Conservation (phyloP, 1,140 invertebrate species). For the Apis florea region DNA sequence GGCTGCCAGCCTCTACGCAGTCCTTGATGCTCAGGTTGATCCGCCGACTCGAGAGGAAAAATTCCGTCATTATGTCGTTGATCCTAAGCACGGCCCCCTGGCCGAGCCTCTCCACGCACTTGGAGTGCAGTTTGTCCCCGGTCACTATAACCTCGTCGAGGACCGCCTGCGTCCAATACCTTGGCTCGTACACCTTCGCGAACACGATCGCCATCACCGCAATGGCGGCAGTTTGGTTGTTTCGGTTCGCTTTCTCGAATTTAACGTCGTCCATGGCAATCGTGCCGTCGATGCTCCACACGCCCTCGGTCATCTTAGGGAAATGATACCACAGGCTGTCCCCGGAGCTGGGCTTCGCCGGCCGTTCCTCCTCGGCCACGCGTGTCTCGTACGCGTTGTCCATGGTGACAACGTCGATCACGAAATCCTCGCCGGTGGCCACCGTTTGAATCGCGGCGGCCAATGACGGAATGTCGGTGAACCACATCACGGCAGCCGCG, state of each 20-base stretch:
- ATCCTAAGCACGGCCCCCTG: slow-evolving; percentile 34
- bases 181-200: slow-evolving; percentile 71
- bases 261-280: slow-evolving; percentile 53
- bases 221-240: slow-evolving; percentile 67
- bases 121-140: slow-evolving; percentile 71
- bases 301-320: slow-evolving; percentile 60
- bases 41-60: slow-evolving; percentile 71
- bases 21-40: slow-evolving; percentile 71
- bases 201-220: slow-evolving; percentile 71
- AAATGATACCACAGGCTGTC: slow-evolving; percentile 72
- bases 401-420: slow-evolving; percentile 67
- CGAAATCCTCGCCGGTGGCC: slow-evolving; percentile 45
- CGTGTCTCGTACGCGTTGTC: slow-evolving; percentile 64
- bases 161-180: slow-evolving; percentile 64
- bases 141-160: slow-evolving; percentile 71
- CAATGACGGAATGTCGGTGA: slow-evolving; percentile 61
- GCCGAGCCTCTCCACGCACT: slow-evolving; percentile 61
- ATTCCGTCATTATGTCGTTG: slow-evolving; percentile 72
- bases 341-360: slow-evolving; percentile 45
- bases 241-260: slow-evolving; percentile 59
- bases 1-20: slow-evolving; percentile 70
- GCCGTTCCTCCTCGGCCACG: slow-evolving; percentile 54
- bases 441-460: slow-evolving; percentile 17
- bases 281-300: slow-evolving; percentile 68
- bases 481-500: slow-evolving; percentile 70